Base-by-base conservation (phyloP, 2,113 vertebrate species). In the Nerophis ophidion region DNA sequence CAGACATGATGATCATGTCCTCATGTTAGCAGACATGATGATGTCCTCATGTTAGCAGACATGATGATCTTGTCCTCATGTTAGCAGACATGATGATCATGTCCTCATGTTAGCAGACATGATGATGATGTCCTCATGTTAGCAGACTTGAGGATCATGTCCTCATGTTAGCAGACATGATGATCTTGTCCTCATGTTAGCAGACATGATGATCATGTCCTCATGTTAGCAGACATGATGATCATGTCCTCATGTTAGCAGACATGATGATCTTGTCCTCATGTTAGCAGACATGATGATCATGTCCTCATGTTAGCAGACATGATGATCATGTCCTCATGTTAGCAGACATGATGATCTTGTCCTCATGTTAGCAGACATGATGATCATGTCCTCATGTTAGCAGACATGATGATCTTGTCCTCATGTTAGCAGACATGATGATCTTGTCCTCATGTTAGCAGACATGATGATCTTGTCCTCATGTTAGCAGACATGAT, bases 251-350 rank as follows among this genome's bases (percentile, higher is more conserved):
- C 17, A 10, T 42, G 4, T 60, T 7, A 38, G 54, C 34, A 4
- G n/a, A 51, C 46, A 92, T 92, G 90, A 91, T 49, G 11, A 91
- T 84, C 92, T 88, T 84, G 92, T n/a, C n/a, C n/a, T n/a, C 17
- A 10, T 42, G 4, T 60, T 7, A 38, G 54, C 34, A 4, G n/a
- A 51, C 46, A 92, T 92, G 90, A 91, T 49, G 11, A 91, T 84
- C 92, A n/a, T n/a, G n/a, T n/a, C n/a, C n/a, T n/a, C 17, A 10
- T 42, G 4, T 60, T 7, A 38, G 54, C 34, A 4, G n/a, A 51
- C 46, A 92, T 92, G 90, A 91, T 49, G 11, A 91, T 84, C 92
- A n/a, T n/a, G n/a, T n/a, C n/a, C n/a, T n/a, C 17, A 10, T 42
- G 4, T 60, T 7, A 38, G 54, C 34, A 4, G n/a, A 51, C 46